Conservation (phyloP, 2,113 vertebrate genomes). For the Nematolebias whitei region DNA sequence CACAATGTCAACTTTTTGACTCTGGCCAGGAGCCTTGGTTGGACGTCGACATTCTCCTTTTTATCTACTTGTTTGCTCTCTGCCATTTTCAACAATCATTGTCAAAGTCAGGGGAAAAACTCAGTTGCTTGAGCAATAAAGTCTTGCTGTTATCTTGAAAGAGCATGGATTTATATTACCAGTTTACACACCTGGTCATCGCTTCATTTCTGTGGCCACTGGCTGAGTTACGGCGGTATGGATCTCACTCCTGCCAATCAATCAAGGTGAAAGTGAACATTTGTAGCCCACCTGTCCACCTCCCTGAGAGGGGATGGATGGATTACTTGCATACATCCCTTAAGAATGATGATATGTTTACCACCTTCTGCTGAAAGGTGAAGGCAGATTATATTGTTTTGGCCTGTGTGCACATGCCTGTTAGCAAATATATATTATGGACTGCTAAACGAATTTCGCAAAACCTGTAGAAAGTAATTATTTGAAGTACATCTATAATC, state of each 20-base stretch:
- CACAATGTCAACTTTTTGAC: background rate
- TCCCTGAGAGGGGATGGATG: conserved; percentile 2
- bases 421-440: too few relatives aligned
- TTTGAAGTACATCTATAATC: too few relatives aligned
- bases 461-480: too few relatives aligned
- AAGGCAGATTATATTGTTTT: too few relatives aligned
- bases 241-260: conserved; percentile 3
- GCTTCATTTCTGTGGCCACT: conserved; percentile 5
- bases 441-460: too few relatives aligned
- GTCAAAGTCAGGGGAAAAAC: background rate
- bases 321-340: conserved; percentile 17
- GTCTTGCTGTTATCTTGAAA: background rate
- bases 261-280: conserved; percentile 10
- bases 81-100: background rate
- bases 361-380: background rate
- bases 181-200: conserved; percentile 5
- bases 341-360: background rate
- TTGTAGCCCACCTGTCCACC: conserved; percentile 20
- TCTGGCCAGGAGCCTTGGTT: background rate
- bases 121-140: background rate
- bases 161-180: background rate
- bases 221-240: conserved; percentile 2
- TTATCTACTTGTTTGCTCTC: background rate
- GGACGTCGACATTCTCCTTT: background rate
- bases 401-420: too few relatives aligned